Conservation (phyloP, 2,888 invertebrate genomes). For the Ecliptopera silaceata region DNA sequence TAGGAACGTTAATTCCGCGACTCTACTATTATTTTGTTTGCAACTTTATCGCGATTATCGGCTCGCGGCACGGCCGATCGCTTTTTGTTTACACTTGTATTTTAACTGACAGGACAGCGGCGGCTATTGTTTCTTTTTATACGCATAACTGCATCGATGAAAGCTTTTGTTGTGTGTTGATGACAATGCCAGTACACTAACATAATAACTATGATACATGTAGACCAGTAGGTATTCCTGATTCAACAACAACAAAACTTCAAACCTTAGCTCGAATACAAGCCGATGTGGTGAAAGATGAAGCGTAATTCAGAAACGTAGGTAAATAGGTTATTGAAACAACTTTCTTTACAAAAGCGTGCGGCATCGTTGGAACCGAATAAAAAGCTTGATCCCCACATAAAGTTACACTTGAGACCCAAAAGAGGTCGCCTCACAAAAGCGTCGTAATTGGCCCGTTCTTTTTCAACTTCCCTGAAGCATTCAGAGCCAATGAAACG, state of each 20-base stretch:
- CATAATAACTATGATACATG: not conserved
- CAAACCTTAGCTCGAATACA: no score
- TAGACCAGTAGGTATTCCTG: not conserved
- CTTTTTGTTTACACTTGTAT: slow-evolving; percentile 39
- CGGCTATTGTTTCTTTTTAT: slow-evolving; percentile 33
- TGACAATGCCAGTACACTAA: slow-evolving; percentile 8
- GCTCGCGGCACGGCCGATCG: slow-evolving; percentile 47
- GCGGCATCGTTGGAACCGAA: slow-evolving; percentile 54
- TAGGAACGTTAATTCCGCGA: slow-evolving; percentile 82
- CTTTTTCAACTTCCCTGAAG: slow-evolving; percentile 82
- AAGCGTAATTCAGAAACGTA: slow-evolving; percentile 13
- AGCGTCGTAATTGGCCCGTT: slow-evolving; percentile 82
- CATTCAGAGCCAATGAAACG: slow-evolving; percentile 83
- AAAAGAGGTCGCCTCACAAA: slow-evolving; percentile 79
- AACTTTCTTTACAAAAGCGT: slow-evolving; percentile 31
- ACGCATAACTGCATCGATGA: slow-evolving; percentile 8
- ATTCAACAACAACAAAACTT: no score
- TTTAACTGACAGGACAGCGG: slow-evolving; percentile 33
- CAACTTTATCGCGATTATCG: slow-evolving; percentile 80
- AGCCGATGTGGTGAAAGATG: slow-evolving; percentile 14
- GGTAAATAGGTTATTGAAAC: slow-evolving; percentile 26
- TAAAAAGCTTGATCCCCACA: slow-evolving; percentile 68
- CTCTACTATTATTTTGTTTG: slow-evolving; percentile 79
- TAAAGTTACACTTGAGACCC: slow-evolving; percentile 78
- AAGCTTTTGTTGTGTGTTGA: slow-evolving; percentile 25